A percentile compares a stretch with the other conserved stretches of the same genome.
Evolutionary conservation across 2,888 invertebrate species (phyloP).

Genomic region (Hirtodrosophila cameraria): DNA sequence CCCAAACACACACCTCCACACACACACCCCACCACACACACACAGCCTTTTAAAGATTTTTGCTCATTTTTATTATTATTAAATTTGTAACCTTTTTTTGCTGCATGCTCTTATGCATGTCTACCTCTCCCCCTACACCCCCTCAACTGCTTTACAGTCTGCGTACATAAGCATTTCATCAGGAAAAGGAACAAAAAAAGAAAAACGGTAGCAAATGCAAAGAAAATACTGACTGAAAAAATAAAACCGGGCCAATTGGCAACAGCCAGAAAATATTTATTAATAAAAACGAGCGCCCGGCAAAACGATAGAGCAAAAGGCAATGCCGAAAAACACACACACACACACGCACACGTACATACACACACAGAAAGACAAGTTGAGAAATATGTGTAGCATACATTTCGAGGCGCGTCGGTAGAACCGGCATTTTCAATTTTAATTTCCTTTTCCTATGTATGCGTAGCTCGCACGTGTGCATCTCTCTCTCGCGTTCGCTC

Average conservation of each 20-base stretch:
- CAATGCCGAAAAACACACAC: constrained; percentile 45
- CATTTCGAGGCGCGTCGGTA: constrained; percentile 59
- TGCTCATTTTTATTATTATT: constrained; percentile 43
- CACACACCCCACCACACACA: neutral
- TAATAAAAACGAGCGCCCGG: constrained; percentile 77
- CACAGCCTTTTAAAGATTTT: constrained; percentile 32
- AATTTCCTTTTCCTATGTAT: constrained; percentile 81
- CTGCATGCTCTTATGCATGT: neutral
- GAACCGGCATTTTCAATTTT: constrained; percentile 79
- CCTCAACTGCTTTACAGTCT: neutral
- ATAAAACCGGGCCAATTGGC: constrained; percentile 71
- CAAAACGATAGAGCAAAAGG: constrained; percentile 58
- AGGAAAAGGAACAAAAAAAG: constrained; percentile 13
- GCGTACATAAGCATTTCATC: constrained; percentile 29
- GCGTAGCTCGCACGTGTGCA: constrained; percentile 68
- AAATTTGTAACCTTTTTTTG: constrained; percentile 45
- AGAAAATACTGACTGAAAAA: constrained; percentile 43
- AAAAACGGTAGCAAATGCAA: constrained; percentile 51
- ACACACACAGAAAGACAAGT: constrained; percentile 12
- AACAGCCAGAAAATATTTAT: constrained; percentile 76
- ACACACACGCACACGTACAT: constrained; percentile 4
- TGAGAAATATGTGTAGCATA: constrained; percentile 60
- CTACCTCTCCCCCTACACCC: constrained; percentile 1
- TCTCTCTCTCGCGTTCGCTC: constrained; percentile 21
- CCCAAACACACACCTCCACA: constrained; percentile 8